These are phyloP conservation scores for Trichopria drosophilae DNA, from an alignment of 2,888 invertebrate genomes.

Conservation along the genomic window DNA sequence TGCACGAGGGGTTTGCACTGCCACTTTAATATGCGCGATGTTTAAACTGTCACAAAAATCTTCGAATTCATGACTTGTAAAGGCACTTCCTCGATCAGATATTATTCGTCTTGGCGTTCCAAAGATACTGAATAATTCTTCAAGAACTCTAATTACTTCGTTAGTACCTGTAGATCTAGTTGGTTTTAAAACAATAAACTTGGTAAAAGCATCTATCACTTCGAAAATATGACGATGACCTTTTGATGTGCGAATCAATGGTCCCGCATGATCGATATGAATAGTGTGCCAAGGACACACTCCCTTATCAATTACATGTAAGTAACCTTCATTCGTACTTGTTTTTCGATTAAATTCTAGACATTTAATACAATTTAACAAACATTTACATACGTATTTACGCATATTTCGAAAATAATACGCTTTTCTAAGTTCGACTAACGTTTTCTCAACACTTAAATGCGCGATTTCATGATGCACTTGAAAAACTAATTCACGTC, in stretches of 20 bases:
- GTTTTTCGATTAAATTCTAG: conserved; percentile 7
- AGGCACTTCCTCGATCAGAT: too few relatives aligned
- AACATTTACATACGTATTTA: conserved; percentile 7
- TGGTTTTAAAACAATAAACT: conserved; percentile 35
- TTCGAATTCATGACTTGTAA: too few relatives aligned
- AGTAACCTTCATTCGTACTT: conserved; percentile 33
- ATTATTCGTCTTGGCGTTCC: too few relatives aligned
- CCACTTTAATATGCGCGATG: too few relatives aligned
- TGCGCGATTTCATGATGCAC: too few relatives aligned
- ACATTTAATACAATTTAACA: conserved; percentile 11
- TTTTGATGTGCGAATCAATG: conserved; percentile 27
- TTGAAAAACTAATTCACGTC: too few relatives aligned
- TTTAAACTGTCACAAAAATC: too few relatives aligned
- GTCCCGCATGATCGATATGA: conserved; percentile 43
- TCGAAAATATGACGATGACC: conserved; percentile 34
- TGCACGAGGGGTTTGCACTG: too few relatives aligned
- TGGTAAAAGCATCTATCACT: conserved; percentile 39
- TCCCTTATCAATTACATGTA: conserved; percentile 40
- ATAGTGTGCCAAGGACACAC: conserved; percentile 37
- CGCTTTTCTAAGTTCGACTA: too few relatives aligned
- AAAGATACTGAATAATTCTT: too few relatives aligned
- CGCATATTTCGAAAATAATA: conserved; percentile 12
- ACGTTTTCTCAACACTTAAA: too few relatives aligned
- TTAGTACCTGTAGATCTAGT: conserved; percentile 22
- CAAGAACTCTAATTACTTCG: too few relatives aligned